Conservation (phyloP, 2,113 vertebrate species). For the human region GRCh38 chrX:155366001-155366500, state of each 20-base stretch:
- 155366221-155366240: background rate
- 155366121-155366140: background rate
- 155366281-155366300: background rate
- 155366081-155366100: background rate
- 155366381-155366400: background rate
- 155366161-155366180: background rate
- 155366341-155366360: background rate
- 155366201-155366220: background rate
- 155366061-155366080: background rate
- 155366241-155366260: background rate
- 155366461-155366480: background rate
- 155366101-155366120: background rate
- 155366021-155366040: background rate
- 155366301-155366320: background rate
- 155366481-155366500: background rate
- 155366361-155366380: background rate
- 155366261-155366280: background rate
- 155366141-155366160: background rate
- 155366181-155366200: background rate
- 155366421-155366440: background rate
- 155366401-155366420: background rate
- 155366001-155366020: background rate
- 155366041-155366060: background rate
- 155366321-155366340: background rate
- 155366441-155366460: background rate